These are phyloP conservation scores for Fukomys damarensis DNA, from an alignment of 2,113 vertebrate species.

Conservation along the genomic window DNA sequence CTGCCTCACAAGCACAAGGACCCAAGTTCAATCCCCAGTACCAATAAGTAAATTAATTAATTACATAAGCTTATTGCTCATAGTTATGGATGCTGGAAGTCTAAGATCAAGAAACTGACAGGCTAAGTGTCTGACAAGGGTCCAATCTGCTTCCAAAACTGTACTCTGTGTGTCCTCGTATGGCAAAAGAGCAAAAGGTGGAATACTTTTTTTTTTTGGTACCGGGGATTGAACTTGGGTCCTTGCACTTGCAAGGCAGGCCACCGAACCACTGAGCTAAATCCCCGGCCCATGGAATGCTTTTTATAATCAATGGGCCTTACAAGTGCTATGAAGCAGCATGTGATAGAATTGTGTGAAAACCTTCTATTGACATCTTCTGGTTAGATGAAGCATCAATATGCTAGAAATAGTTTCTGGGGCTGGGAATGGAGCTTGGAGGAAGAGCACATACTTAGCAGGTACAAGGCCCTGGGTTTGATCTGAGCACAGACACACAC, in stretches of 20 bases:
- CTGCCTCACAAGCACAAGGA: no score
- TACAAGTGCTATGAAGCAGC: neutral
- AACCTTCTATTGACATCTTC: neutral
- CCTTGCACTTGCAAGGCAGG: no score
- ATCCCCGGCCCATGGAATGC: neutral
- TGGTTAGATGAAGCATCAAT: neutral
- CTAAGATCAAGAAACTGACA: neutral
- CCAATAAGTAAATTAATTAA: neutral
- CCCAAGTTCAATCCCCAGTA: no score
- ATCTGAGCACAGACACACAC: neutral
- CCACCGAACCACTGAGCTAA: no score
- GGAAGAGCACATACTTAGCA: neutral
- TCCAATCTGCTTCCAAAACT: neutral
- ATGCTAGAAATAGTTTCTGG: conserved; percentile 5
- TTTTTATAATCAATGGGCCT: neutral
- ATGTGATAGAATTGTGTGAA: neutral
- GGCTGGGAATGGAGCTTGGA: neutral
- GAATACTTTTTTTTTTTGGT: no score
- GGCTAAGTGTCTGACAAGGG: neutral
- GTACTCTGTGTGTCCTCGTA: neutral
- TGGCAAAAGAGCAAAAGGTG: neutral
- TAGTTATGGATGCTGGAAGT: no score
- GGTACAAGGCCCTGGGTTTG: neutral
- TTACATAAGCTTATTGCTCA: neutral
- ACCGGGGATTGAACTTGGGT: no score